phyloP scores from a whole-genome alignment of 2,113 vertebrate species.

The Onychorhynchus coronatus region DNA sequence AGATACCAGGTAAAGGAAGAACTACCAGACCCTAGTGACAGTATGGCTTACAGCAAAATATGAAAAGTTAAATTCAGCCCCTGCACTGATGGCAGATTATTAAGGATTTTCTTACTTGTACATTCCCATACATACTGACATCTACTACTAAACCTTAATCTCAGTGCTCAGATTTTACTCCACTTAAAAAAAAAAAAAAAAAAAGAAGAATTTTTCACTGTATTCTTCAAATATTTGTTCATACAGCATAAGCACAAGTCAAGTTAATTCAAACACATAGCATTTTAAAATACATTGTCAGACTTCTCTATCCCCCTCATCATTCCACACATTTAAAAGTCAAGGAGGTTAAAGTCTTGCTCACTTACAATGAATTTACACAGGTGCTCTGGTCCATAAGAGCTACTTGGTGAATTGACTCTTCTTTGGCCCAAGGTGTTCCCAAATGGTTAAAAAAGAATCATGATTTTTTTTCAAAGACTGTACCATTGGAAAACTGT shows the following conservation, averaged over 20 bases:
- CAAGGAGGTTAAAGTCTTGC: not conserved
- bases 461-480: not conserved
- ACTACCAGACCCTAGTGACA: not conserved
- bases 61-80: not conserved
- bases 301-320: not conserved
- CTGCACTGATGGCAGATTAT: not conserved
- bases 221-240: slow-evolving; percentile 1
- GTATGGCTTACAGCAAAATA: not conserved
- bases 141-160: not conserved
- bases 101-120: not conserved
- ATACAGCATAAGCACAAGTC: not conserved
- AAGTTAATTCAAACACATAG: not conserved
- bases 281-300: not conserved
- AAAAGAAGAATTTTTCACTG: not conserved
- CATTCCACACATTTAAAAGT: not conserved
- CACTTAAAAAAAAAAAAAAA: not conserved
- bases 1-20: not conserved
- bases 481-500: not conserved
- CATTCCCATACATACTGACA: not conserved
- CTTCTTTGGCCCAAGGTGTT: not conserved
- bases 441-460: not conserved
- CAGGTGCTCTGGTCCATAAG: not conserved
- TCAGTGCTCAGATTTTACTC: not conserved
- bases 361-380: not conserved
- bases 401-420: not conserved